Conservation (phyloP, 2,888 invertebrate species). For the Dione vanillae region DNA sequence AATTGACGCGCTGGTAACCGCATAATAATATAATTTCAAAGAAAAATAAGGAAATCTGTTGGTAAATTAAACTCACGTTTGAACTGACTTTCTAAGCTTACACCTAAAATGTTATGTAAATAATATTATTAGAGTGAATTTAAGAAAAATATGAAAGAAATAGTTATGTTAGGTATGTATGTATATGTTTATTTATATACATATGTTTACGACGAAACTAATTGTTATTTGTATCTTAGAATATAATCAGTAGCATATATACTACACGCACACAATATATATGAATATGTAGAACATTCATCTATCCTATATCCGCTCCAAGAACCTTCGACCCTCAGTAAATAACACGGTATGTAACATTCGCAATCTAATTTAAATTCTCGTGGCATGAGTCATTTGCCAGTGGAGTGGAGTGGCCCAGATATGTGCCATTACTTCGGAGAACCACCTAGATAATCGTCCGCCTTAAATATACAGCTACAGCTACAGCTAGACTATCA, state of each 20-base stretch:
- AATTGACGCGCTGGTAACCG: too few species aligned
- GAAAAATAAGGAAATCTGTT: not conserved
- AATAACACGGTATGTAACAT: slow-evolving; percentile 20
- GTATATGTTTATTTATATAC: too few species aligned
- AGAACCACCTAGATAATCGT: slow-evolving; percentile 15
- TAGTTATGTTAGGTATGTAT: too few species aligned
- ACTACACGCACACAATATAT: too few species aligned
- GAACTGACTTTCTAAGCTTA: not conserved
- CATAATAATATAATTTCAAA: too few species aligned
- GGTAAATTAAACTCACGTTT: not conserved
- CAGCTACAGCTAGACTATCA: slow-evolving; percentile 17
- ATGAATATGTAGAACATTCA: not conserved
- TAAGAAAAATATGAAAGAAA: not conserved
- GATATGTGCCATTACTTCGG: slow-evolving; percentile 30
- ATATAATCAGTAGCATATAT: too few species aligned
- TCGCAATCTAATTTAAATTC: slow-evolving; percentile 30
- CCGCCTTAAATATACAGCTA: slow-evolving; percentile 23
- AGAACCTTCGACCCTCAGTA: slow-evolving; percentile 8
- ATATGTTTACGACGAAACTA: too few species aligned
- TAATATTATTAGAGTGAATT: not conserved
- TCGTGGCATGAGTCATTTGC: slow-evolving; percentile 23
- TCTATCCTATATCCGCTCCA: not conserved
- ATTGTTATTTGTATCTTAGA: too few species aligned
- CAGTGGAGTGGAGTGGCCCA: slow-evolving; percentile 27
- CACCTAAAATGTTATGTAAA: not conserved